Percentiles rank a stretch among this genome's conserved stretches.
phyloP scores from a whole-genome alignment of 2,888 invertebrate species.

The Keiferia lycopersicella region DNA sequence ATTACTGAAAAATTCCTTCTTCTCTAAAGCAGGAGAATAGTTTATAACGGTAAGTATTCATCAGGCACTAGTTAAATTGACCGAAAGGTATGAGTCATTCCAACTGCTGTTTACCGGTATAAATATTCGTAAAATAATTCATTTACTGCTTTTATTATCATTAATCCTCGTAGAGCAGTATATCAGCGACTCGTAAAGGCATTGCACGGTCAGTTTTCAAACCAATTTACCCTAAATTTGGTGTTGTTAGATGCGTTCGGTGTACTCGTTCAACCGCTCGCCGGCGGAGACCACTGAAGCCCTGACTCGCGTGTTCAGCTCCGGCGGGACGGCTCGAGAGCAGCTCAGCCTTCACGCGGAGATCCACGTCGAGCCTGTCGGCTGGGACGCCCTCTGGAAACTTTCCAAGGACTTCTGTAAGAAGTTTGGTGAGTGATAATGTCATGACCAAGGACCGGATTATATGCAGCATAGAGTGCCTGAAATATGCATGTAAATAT shows the following conservation, averaged over 20 bases:
- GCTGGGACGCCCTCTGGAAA: conserved; percentile 88
- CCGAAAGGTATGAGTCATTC: not conserved
- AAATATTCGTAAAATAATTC: not conserved
- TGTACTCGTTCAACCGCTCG: conserved; percentile 66
- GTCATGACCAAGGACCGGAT: too few species aligned
- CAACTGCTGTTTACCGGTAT: not conserved
- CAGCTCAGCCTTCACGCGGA: conserved; percentile 78
- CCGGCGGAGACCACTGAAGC: conserved; percentile 66
- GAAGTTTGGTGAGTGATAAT: conserved; percentile 71
- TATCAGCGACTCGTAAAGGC: not conserved
- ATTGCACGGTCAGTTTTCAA: not conserved
- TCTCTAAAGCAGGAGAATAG: not conserved
- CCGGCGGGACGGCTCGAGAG: conserved; percentile 63
- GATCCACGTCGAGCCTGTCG: conserved; percentile 82
- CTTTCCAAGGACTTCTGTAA: conserved; percentile 84
- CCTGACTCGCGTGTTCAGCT: conserved; percentile 60
- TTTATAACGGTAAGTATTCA: not conserved
- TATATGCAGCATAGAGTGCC: too few species aligned
- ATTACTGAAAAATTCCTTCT: not conserved
- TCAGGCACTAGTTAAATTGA: not conserved
- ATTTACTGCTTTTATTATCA: not conserved
- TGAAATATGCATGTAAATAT: too few species aligned
- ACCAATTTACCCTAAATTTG: not conserved
- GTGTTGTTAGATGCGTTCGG: conserved; percentile 61
- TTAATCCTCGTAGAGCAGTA: not conserved